A percentile compares a stretch with the other conserved stretches of the same genome.
These are phyloP conservation scores for Artibeus jamaicensis DNA, from an alignment of 2,797 vertebrate genomes.

Conservation along the genomic window DNA sequence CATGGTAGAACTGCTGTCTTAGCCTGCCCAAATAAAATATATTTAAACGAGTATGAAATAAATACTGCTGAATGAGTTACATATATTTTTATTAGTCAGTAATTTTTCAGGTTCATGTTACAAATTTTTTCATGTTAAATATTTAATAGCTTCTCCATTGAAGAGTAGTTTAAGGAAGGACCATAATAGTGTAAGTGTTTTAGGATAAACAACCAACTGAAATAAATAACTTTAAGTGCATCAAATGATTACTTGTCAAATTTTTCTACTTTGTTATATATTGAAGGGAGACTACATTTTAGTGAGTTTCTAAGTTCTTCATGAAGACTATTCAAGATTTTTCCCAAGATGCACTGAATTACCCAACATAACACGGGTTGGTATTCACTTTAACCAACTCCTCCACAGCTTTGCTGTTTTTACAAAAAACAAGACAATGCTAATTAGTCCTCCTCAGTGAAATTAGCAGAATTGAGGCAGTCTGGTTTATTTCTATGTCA, in stretches of 20 bases:
- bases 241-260: neutral
- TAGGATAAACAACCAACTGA: neutral
- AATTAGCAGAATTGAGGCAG: neutral
- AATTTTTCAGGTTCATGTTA: constrained; percentile 12
- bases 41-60: neutral
- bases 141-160: neutral
- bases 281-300: neutral
- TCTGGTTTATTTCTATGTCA: constrained; percentile 17
- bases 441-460: neutral
- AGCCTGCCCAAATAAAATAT: neutral
- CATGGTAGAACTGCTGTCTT: neutral
- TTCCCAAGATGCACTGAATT: constrained; percentile 23
- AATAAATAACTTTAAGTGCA: neutral
- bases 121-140: neutral
- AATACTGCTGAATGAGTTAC: neutral
- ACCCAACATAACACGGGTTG: neutral
- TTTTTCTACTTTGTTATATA: constrained; percentile 12
- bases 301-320: neutral
- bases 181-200: neutral
- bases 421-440: neutral
- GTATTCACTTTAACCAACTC: neutral
- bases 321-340: neutral
- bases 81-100: neutral
- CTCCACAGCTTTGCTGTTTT: neutral
- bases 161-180: neutral